A percentile compares a stretch with the other conserved stretches of the same genome.
phyloP scores from a whole-genome alignment of 2,888 invertebrate species.

The Mesorhabditis sp. region DNA sequence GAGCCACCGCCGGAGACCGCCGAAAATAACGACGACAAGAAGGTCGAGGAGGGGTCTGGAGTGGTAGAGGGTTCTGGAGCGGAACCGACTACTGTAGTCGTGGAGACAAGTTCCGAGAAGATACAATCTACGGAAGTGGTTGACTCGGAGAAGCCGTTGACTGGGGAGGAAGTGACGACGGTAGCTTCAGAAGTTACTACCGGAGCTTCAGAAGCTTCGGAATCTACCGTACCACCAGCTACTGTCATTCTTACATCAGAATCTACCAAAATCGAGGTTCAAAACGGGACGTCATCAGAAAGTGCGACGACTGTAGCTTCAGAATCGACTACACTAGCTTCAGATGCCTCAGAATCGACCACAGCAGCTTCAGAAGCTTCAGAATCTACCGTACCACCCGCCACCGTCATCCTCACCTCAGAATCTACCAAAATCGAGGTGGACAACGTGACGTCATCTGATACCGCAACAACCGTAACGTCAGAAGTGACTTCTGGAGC shows the following conservation, averaged over 20 bases:
- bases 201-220: conserved; percentile 12
- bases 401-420: conserved; percentile 5
- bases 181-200: conserved; percentile 8
- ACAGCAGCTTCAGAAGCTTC: conserved; percentile 9
- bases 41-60: too few relatives aligned
- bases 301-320: conserved; percentile 8
- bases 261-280: conserved; percentile 10
- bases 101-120: conserved; percentile 13
- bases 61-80: too few relatives aligned
- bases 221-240: neutral
- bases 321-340: neutral
- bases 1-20: too few relatives aligned
- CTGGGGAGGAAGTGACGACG: conserved; percentile 19
- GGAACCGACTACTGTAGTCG: too few relatives aligned
- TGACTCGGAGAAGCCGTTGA: too few relatives aligned
- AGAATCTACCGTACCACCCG: neutral
- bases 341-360: conserved; percentile 12
- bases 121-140: too few relatives aligned
- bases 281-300: conserved; percentile 8
- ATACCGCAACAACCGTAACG: neutral
- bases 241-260: conserved; percentile 4
- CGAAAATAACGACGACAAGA: too few relatives aligned
- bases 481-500: neutral
- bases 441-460: conserved; percentile 11
- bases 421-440: conserved; percentile 26